These are phyloP conservation scores for Parazoanthus swiftii DNA, from an alignment of 92 coral and sea anemone genomes.

Conservation along the genomic window DNA sequence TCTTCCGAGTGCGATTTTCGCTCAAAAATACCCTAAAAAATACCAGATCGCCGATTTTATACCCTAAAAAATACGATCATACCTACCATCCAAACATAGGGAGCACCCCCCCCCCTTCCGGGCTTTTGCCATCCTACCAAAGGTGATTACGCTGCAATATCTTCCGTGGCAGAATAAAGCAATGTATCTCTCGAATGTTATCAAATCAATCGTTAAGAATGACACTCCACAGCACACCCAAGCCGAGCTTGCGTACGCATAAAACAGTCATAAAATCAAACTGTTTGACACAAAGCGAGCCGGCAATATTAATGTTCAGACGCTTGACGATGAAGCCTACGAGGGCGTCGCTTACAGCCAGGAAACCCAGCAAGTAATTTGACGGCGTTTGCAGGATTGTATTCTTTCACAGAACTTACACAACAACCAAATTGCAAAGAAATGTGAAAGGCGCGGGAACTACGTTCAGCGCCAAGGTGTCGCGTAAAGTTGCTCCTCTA, in stretches of 20 bases:
- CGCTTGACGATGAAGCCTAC: constrained; percentile 26
- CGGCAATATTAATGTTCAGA: neutral
- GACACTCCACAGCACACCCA: constrained; percentile 41
- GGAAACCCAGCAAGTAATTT: constrained; percentile 8
- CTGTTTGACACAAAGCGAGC: constrained; percentile 9
- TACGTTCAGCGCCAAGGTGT: constrained; percentile 7
- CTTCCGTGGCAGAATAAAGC: constrained; percentile 27
- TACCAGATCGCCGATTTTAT: no score
- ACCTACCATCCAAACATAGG: constrained; percentile 1
- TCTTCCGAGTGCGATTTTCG: no score
- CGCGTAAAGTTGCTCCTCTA: neutral
- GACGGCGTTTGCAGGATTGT: constrained; percentile 29
- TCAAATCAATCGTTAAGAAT: constrained; percentile 1
- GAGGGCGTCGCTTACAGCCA: constrained; percentile 26
- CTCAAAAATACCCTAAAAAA: no score
- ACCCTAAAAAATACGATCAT: no score
- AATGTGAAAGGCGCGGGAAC: constrained; percentile 7
- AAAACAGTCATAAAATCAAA: neutral
- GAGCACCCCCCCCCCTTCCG: no score
- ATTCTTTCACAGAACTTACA: constrained; percentile 15
- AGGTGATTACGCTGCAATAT: constrained; percentile 15
- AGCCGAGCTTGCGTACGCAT: constrained; percentile 9
- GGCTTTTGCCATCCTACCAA: neutral
- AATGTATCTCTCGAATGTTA: constrained; percentile 19
- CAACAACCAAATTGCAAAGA: constrained; percentile 17